Evolutionary conservation across 2,888 invertebrate species (phyloP), one percentile per base, ranked within the genome.

Genomic region (Torymus texanus): DNA sequence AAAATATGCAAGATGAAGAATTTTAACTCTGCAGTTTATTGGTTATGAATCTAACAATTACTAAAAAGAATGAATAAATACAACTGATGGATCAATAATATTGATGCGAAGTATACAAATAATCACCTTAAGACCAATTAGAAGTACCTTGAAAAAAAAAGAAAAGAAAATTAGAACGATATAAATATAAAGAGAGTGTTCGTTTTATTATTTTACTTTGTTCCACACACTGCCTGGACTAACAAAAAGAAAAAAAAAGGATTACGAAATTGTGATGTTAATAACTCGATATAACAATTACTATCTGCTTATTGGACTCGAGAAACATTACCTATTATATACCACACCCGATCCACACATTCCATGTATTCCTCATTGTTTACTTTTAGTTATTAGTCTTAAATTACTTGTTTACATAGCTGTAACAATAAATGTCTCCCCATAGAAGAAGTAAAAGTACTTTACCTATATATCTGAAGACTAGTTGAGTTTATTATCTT

Each of bases 41-140:
- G 68, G 68, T 79, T 74, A 82, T 76, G 67, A 76, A 77, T 75
- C 55, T 77, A 75, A 81, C 71, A 75, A 76, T 77, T 77, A 81
- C 58, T 77, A 68, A 74, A 53, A 70, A 77, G 61, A 80, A 74
- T 82, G 63, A 82, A 81, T 81, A 76, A 81, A 82, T 79, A 79
- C 53, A 79, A 76, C 66, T 77, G 76, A 81, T 82, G 72, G 74
- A 82, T 81, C 70, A 78, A 82, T 79, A 77, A 81, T 56, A 61
- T 12, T 24, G 16, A 16, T 24, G 79, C 14, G 21, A 78, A 73
- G 66, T 79, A 76, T 82, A 66, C 55, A 71, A 70, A 68, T 72
- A 59, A 71, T 21, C 24, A 62, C 58, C 74, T 81, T 70, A 62
- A 58, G 75, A 81, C 81, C 81, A 78, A 75, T 72, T 65, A 75